Evolutionary conservation across 1,140 invertebrate species (phyloP), one percentile per base, ranked within the genome.

Genomic region (Hydropsyche tenuis): DNA sequence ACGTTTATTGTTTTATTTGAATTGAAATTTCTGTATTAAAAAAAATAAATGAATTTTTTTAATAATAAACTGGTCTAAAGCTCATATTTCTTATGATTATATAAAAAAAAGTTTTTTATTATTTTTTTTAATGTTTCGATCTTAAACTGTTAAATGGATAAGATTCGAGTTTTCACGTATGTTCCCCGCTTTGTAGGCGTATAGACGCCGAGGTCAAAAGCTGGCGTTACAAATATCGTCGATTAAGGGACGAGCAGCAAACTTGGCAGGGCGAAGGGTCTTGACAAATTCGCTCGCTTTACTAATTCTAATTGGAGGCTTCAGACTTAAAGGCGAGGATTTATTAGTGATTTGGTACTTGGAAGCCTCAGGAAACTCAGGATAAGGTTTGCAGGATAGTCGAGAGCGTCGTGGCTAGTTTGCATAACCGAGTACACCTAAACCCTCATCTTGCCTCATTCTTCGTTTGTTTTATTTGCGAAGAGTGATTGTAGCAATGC

Each of bases 271-370:
- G 43, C 42, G 23, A 18, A 56, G 51, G 66, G 66, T 71, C 48
- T 68, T 71, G 69, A 71, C 69, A 71, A 74, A 68, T 68, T 68
- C 65, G 45, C 45, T 30, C 42, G 42, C 65, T 43, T 68, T 70
- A 30, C 66, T 74, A 74, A 74, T 63, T 70, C 46, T 69, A 69
- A 74, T 74, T 74, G 53, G 65, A 60, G 56, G 51, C 73, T 65
- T 46, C 73, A 68, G 73, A 74, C 65, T 74, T 74, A 30, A 69
- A 64, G 65, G 53, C 45, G 65, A 22, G 51, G 66, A 74, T 74
- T 63, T 74, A 69, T 69, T 74, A 74, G 73, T 63, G 73, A 74
- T 74, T 74, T 74, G 53, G 42, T 45, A 30, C 51, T 43, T 9
- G 30, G 30, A 37, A 37, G 9, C 30, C 30, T 9, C 30, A 9